Evolutionary conservation across 2,888 invertebrate genomes (phyloP).

Genomic region (Cremastobaeus sp.): DNA sequence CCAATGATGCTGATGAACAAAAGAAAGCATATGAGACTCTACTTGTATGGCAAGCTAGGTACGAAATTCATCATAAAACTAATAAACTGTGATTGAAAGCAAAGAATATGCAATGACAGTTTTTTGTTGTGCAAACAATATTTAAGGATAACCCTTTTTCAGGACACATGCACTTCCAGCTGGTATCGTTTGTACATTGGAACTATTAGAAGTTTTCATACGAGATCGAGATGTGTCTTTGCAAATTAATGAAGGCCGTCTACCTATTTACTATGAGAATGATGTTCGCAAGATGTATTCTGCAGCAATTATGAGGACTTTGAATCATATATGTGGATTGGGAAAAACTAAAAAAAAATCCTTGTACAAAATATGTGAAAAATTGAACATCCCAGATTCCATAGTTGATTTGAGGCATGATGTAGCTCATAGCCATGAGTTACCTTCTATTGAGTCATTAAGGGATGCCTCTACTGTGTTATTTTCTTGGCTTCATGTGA

Average conservation of each 20-base stretch:
- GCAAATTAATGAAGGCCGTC: conserved; percentile 67
- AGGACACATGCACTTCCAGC: conserved; percentile 73
- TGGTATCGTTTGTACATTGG: conserved; percentile 74
- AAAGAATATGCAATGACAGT: not conserved
- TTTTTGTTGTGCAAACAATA: not conserved
- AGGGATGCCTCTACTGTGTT: conserved; percentile 82
- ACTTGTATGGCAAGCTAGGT: conserved; percentile 76
- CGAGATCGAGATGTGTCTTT: conserved; percentile 72
- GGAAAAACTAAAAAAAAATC: conserved; percentile 79
- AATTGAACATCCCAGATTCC: conserved; percentile 87
- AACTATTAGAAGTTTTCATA: conserved; percentile 55
- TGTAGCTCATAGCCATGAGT: conserved; percentile 84
- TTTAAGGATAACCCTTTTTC: conserved; percentile 12
- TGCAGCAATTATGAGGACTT: conserved; percentile 83
- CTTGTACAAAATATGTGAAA: conserved; percentile 81
- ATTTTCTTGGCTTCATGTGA: conserved; percentile 84
- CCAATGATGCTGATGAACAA: conserved; percentile 69
- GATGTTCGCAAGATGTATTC: conserved; percentile 82
- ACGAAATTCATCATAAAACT: conserved; percentile 16
- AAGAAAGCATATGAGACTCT: conserved; percentile 70
- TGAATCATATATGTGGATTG: conserved; percentile 82
- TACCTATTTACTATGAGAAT: conserved; percentile 75
- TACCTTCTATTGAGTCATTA: conserved; percentile 83
- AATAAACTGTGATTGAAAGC: not conserved
- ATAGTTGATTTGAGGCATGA: conserved; percentile 88